phyloP scores from a whole-genome alignment of 2,888 invertebrate genomes.

The Dinocampus coccinellae region DNA sequence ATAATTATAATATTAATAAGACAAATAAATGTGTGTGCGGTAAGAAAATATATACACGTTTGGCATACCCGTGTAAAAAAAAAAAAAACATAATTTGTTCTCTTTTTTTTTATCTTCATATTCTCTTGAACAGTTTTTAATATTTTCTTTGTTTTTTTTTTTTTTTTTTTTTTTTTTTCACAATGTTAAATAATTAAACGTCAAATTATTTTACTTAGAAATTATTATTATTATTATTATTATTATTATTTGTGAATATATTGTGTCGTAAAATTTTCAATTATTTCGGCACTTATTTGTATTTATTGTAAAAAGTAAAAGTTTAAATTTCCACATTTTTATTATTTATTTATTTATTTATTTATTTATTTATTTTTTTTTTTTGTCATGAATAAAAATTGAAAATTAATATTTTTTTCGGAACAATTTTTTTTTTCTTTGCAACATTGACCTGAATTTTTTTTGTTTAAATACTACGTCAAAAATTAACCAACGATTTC shows the following conservation, averaged over 20 bases:
- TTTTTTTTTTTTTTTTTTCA: neutral
- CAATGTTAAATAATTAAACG: constrained; percentile 8
- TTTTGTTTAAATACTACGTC: no score
- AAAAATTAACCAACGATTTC: no score
- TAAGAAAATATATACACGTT: neutral
- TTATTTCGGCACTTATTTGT: constrained; percentile 8
- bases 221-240: no score
- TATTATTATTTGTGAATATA: neutral
- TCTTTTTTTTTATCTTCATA: no score
- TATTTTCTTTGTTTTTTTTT: neutral
- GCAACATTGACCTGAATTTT: no score
- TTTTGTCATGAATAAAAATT: no score
- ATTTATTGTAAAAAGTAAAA: neutral
- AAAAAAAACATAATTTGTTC: constrained; percentile 1
- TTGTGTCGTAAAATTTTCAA: constrained; percentile 8
- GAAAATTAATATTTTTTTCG: neutral
- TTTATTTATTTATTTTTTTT: no score
- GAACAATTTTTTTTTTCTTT: no score
- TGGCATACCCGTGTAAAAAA: neutral
- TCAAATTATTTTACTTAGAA: constrained; percentile 6
- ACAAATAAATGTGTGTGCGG: neutral
- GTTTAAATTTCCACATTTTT: no score
- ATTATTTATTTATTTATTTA: no score
- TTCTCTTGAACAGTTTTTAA: no score
- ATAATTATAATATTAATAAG: no score